Conservation (phyloP, 2,888 invertebrate genomes). For the Melanostoma scalare region DNA sequence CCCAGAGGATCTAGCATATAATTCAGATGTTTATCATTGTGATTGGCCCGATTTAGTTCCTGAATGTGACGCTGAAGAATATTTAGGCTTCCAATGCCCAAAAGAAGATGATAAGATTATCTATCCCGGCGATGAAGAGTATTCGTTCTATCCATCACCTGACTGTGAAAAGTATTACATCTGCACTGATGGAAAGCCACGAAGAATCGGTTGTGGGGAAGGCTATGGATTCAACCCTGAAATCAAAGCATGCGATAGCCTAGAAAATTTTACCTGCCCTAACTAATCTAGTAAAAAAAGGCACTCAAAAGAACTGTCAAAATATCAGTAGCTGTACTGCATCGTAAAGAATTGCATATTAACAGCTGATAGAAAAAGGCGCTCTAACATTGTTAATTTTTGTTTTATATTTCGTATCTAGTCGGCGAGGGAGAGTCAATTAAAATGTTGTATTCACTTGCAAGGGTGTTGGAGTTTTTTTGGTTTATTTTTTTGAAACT, state of each 20-base stretch:
- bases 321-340: no score
- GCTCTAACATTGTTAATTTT: no score
- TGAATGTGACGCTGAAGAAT: conserved; percentile 90
- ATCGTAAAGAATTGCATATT: no score
- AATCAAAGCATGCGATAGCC: conserved; percentile 88
- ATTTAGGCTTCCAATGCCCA: conserved; percentile 91
- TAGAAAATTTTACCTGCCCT: conserved; percentile 89
- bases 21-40: conserved; percentile 88
- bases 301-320: no score
- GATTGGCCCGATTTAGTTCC: conserved; percentile 94
- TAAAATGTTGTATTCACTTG: no score
- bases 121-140: conserved; percentile 82
- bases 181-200: conserved; percentile 88
- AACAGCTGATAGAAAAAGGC: no score
- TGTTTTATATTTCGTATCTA: no score
- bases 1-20: conserved; percentile 92
- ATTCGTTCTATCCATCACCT: conserved; percentile 82
- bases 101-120: conserved; percentile 81
- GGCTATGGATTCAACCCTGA: conserved; percentile 91
- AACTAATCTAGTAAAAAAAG: no score
- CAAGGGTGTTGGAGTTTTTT: no score
- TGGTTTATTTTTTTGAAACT: no score
- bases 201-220: conserved; percentile 89
- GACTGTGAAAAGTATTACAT: conserved; percentile 91
- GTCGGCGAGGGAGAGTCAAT: no score